phyloP scores from a whole-genome alignment of 2,113 vertebrate genomes.

The Mystacornis crossleyi region DNA sequence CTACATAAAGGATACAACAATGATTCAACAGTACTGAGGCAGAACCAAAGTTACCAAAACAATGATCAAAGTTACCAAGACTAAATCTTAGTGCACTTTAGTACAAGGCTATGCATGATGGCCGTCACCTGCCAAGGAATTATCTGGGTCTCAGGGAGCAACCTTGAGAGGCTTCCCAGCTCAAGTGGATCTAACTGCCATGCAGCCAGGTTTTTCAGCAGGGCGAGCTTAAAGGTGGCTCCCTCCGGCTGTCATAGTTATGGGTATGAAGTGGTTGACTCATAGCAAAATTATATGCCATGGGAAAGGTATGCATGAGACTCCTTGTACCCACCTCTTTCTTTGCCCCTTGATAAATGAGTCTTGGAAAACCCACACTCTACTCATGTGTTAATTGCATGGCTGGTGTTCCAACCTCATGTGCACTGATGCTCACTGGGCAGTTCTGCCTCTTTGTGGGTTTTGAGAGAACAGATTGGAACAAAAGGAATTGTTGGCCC shows the following conservation, averaged over 20 bases:
- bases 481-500: not conserved
- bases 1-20: not conserved
- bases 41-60: not conserved
- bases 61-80: not conserved
- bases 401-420: not conserved
- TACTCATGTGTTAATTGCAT: not conserved
- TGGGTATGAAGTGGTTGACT: not conserved
- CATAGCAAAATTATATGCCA: not conserved
- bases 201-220: not conserved
- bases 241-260: not conserved
- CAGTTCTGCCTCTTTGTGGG: not conserved
- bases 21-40: not conserved
- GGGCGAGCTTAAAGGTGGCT: not conserved
- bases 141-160: not conserved
- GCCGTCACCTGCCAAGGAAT: not conserved
- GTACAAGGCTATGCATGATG: not conserved
- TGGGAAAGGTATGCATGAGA: not conserved
- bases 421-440: fast-evolving
- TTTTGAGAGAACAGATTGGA: not conserved
- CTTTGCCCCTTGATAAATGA: not conserved
- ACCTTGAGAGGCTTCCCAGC: not conserved
- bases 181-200: not conserved
- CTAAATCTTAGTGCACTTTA: not conserved
- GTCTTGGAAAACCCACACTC: not conserved
- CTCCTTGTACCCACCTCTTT: not conserved